Conservation (phyloP, 2,888 invertebrate species). For the Tetanocera ferruginea region DNA sequence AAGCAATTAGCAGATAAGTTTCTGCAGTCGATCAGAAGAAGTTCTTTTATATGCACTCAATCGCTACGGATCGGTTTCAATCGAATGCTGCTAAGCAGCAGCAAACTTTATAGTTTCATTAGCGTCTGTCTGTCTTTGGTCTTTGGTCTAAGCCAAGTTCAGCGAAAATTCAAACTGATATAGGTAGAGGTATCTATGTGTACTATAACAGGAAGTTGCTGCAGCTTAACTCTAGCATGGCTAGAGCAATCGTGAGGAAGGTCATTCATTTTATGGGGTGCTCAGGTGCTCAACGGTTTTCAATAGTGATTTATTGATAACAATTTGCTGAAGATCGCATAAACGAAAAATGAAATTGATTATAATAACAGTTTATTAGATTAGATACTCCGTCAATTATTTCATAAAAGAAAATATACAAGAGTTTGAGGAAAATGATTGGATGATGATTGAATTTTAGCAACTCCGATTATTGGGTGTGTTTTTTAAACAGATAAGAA, state of each 20-base stretch:
- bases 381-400: too few species aligned
- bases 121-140: background rate
- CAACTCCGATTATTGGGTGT: too few species aligned
- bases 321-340: conserved; percentile 2
- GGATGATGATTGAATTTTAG: too few species aligned
- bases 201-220: conserved; percentile 3
- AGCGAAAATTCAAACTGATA: background rate
- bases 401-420: too few species aligned
- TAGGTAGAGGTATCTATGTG: background rate
- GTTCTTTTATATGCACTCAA: background rate
- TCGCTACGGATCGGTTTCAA: background rate
- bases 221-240: background rate
- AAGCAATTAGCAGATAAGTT: conserved; percentile 65
- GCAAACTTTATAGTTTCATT: conserved; percentile 30
- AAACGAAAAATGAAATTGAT: background rate
- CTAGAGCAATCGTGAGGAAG: background rate
- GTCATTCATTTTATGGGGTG: conserved; percentile 6
- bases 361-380: too few species aligned
- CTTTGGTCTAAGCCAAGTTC: background rate
- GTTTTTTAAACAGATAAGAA: too few species aligned
- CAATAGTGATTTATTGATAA: conserved; percentile 1
- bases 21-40: background rate
- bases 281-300: background rate
- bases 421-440: too few species aligned
- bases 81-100: background rate